Base-by-base conservation (phyloP, 1,140 invertebrate genomes). In the Battus philenor region DNA sequence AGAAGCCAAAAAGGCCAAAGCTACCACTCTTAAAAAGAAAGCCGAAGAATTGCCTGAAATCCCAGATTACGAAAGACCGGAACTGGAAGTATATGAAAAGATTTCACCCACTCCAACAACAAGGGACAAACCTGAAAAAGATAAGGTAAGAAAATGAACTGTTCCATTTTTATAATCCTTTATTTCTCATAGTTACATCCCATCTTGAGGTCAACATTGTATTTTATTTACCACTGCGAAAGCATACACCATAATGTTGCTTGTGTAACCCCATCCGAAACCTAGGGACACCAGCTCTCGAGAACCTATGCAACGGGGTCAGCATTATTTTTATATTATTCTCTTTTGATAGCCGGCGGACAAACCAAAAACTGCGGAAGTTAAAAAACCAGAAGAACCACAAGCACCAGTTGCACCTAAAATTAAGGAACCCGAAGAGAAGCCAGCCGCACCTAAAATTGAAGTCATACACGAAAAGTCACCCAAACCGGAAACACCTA, bases 401-500 rank as follows among this genome's bases (percentile, higher is more conserved):
- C 38, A 27, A 41, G n/a, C 22, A 15, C 24, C 38, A n/a, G 38
- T 24, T 10, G 38, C 38, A 27, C 91, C 93, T 11, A 92, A 93
- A 84, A 94, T 94, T 66, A 93, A 94, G 60, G 90, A 90, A 45
- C 89, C 90, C 2, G 81, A 86, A 24, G 79, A 84, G 20, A 78
- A 76, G n/a, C 90, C 90, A 10, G 91, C 93, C 22, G 88, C 93
- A 52, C 93, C 94, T 6, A 95, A 94, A 74, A 95, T 96, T 68
- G 94, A 95, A 77, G 93, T 96, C 10, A 92, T 91, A 54, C 90
- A 90, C 38, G 94, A 96, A 66, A 91, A 90, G 63, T 90, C 92
- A 22, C 93, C 93, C 4, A 86, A 87, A 44, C 85, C 86, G 11
- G 91, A 92, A 59, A 50, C 60, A 43, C 88, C 89, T 17, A 89